phyloP scores from a whole-genome alignment of 2,797 vertebrate species.

The Delichon dasypus region DNA sequence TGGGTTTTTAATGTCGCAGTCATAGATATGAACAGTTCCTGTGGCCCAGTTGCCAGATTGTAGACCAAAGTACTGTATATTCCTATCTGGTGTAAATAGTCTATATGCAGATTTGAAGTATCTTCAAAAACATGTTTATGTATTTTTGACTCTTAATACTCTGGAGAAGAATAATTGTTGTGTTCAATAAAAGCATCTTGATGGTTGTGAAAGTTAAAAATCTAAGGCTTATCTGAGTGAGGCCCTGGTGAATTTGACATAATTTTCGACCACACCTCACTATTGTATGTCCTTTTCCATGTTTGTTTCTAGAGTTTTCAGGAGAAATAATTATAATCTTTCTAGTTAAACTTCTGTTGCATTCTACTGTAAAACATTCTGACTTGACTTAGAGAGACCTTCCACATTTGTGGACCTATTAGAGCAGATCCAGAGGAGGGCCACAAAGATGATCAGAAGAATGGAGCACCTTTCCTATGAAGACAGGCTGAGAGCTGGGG shows the following conservation, averaged over 20 bases:
- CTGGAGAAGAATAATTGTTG: neutral
- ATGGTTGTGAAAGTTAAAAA: neutral
- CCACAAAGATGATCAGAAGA: neutral
- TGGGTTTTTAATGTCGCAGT: neutral
- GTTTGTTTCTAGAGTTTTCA: neutral
- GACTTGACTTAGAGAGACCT: neutral
- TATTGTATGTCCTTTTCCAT: neutral
- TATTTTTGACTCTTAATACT: neutral
- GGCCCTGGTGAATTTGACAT: neutral
- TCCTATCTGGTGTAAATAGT: neutral
- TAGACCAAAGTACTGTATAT: neutral
- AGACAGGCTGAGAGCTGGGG: neutral
- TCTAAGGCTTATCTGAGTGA: neutral
- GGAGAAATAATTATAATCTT: neutral
- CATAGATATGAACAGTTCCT: neutral
- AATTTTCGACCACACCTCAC: neutral
- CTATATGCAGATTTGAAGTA: neutral
- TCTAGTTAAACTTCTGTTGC: neutral
- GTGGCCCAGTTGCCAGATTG: neutral
- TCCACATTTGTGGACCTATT: neutral
- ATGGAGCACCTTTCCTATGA: neutral
- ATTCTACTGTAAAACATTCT: neutral
- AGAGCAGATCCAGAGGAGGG: neutral
- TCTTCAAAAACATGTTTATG: neutral
- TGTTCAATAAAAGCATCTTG: neutral